Conservation (phyloP, 2,113 vertebrate genomes). For the Aptenodytes forsteri region DNA sequence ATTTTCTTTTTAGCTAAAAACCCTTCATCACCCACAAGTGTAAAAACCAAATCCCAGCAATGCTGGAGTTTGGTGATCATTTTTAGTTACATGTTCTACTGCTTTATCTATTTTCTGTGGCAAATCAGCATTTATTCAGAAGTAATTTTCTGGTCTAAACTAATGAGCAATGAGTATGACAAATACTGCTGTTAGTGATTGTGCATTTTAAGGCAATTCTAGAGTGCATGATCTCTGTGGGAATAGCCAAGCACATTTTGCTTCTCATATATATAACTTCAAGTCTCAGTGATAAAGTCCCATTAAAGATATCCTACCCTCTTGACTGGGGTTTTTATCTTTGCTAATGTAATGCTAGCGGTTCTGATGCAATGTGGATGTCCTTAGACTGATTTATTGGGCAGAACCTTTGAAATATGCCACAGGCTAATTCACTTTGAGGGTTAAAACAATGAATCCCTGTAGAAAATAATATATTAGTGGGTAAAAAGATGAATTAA, state of each 20-base stretch:
- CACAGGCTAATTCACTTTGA: constrained; percentile 63
- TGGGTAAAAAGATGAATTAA: constrained; percentile 74
- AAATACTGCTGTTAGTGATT: constrained; percentile 24
- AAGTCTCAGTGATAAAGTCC: constrained; percentile 28
- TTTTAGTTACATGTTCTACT: neutral
- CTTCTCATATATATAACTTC: neutral
- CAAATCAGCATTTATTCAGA: constrained; percentile 27
- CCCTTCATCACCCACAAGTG: neutral
- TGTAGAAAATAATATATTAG: constrained; percentile 74
- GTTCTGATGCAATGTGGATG: constrained; percentile 29
- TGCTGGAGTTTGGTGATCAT: neutral
- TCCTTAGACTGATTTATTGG: constrained; percentile 74
- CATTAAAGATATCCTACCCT: constrained; percentile 41
- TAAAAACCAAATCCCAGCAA: neutral
- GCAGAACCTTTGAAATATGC: constrained; percentile 68
- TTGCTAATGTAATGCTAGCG: constrained; percentile 25
- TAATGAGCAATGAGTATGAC: constrained; percentile 25
- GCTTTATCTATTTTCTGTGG: neutral
- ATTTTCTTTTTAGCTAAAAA: neutral
- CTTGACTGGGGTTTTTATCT: constrained; percentile 34
- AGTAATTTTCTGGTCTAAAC: constrained; percentile 27
- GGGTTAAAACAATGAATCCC: constrained; percentile 74
- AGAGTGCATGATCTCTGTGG: constrained; percentile 9
- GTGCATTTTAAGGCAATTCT: constrained; percentile 33
- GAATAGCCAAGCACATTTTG: constrained; percentile 19